Percentiles rank a stretch among this genome's conserved stretches.
These are phyloP conservation scores for Gymnopithys bicolor DNA, from an alignment of 2,797 vertebrate species.

Conservation along the genomic window DNA sequence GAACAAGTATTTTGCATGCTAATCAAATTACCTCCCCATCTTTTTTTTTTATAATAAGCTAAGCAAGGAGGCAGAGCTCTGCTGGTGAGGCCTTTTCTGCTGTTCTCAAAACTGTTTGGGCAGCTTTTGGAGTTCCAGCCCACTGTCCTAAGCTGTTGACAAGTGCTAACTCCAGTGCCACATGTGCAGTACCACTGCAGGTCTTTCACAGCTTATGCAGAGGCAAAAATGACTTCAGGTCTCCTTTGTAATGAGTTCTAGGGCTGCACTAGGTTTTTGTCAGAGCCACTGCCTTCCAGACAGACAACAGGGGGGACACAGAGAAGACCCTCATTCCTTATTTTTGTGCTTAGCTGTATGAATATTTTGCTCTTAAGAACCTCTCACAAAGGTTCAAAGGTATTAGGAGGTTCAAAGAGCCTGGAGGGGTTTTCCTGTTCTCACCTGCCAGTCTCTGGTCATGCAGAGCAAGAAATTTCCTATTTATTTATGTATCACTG, in stretches of 20 bases:
- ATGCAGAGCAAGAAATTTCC: background rate
- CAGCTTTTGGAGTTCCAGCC: background rate
- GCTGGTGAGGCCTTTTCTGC: background rate
- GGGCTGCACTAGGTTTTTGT: background rate
- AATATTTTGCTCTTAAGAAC: background rate
- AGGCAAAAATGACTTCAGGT: background rate
- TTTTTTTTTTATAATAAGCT: slow-evolving; percentile 17
- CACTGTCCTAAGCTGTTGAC: background rate
- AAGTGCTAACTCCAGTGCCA: background rate
- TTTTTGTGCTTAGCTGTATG: background rate
- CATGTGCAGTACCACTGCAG: background rate
- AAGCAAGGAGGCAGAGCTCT: background rate
- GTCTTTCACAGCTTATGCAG: background rate
- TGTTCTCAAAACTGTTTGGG: background rate
- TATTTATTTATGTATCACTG: background rate
- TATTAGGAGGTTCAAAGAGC: background rate
- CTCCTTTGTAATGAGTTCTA: background rate
- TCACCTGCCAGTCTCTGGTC: background rate
- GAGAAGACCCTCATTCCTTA: background rate
- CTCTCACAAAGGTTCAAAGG: background rate
- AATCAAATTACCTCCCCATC: slow-evolving; percentile 32
- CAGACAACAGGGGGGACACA: background rate
- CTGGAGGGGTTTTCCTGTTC: background rate
- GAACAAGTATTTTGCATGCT: slow-evolving; percentile 9
- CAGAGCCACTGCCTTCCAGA: background rate